A percentile compares a stretch with the other conserved stretches of the same genome.
phyloP scores from a whole-genome alignment of 2,888 invertebrate species.

The Lithophane ornitopus region DNA sequence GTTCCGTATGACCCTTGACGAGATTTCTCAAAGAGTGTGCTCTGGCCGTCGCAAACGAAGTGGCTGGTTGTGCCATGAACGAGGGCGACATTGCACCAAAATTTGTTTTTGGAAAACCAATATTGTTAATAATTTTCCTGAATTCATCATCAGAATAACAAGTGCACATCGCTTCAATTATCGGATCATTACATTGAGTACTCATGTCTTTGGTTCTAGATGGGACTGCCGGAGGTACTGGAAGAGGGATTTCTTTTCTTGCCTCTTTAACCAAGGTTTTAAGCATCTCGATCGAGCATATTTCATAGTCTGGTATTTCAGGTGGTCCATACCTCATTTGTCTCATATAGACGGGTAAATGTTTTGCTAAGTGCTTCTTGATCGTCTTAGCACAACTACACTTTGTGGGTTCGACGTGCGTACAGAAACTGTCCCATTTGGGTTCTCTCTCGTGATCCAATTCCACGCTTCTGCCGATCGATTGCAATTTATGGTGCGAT shows the following conservation, averaged over 20 bases:
- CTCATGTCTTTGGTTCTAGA: constrained; percentile 74
- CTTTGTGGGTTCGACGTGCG: constrained; percentile 74
- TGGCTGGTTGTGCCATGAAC: constrained; percentile 18
- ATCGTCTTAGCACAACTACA: constrained; percentile 79
- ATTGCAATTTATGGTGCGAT: constrained; percentile 61
- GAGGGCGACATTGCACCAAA: not conserved
- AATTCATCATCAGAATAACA: constrained; percentile 68
- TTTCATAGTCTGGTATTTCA: constrained; percentile 79
- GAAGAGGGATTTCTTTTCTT: constrained; percentile 4
- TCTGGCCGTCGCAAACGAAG: constrained; percentile 74
- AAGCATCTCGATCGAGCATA: constrained; percentile 75
- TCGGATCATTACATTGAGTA: constrained; percentile 79
- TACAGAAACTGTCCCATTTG: constrained; percentile 81
- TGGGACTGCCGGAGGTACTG: constrained; percentile 43
- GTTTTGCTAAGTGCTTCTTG: constrained; percentile 81
- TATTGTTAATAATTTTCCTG: constrained; percentile 3
- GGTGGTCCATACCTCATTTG: constrained; percentile 75
- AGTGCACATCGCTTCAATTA: constrained; percentile 78
- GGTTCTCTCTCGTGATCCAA: constrained; percentile 81
- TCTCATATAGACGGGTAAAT: constrained; percentile 84
- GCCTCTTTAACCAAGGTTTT: constrained; percentile 77
- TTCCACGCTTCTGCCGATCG: constrained; percentile 80
- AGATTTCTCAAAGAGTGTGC: constrained; percentile 76
- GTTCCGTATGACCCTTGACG: constrained; percentile 72
- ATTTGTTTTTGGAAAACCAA: not conserved